Evolutionary conservation across 2,113 vertebrate species (phyloP).

Genomic region (Notothenia rossii): DNA sequence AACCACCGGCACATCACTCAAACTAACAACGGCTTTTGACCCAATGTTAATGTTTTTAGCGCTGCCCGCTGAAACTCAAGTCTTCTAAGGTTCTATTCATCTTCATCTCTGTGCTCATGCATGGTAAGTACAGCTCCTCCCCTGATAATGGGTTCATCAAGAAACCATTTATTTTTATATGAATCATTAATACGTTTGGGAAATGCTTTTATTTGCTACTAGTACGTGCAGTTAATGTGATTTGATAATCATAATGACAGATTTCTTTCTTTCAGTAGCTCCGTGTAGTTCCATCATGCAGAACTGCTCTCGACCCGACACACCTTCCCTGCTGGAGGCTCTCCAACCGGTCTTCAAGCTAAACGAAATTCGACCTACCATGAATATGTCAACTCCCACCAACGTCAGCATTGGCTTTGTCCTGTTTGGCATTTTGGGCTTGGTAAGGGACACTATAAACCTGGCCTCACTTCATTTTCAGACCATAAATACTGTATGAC

Average conservation of each 20-base stretch:
- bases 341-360: slow-evolving; percentile 59
- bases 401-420: slow-evolving; percentile 24
- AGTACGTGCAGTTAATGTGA: background rate
- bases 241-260: background rate
- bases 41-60: slow-evolving; percentile 70
- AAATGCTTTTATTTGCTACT: background rate
- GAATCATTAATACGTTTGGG: background rate
- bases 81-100: slow-evolving; percentile 68
- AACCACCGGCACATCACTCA: slow-evolving; percentile 5
- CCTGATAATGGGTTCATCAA: too few relatives aligned
- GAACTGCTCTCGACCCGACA: slow-evolving; percentile 53
- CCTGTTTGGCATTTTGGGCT: slow-evolving; percentile 75
- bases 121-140: slow-evolving; percentile 55
- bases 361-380: slow-evolving; percentile 60
- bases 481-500: background rate
- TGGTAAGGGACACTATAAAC: slow-evolving; percentile 57
- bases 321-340: slow-evolving; percentile 52
- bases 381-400: slow-evolving; percentile 37
- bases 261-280: slow-evolving; percentile 21
- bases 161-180: background rate
- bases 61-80: slow-evolving; percentile 67
- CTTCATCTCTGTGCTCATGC: slow-evolving; percentile 66
- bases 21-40: slow-evolving; percentile 60
- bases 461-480: background rate
- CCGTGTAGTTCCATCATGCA: slow-evolving; percentile 1